Evolutionary conservation across 2,888 invertebrate species (phyloP).

Genomic region (Drosophila colorata): DNA sequence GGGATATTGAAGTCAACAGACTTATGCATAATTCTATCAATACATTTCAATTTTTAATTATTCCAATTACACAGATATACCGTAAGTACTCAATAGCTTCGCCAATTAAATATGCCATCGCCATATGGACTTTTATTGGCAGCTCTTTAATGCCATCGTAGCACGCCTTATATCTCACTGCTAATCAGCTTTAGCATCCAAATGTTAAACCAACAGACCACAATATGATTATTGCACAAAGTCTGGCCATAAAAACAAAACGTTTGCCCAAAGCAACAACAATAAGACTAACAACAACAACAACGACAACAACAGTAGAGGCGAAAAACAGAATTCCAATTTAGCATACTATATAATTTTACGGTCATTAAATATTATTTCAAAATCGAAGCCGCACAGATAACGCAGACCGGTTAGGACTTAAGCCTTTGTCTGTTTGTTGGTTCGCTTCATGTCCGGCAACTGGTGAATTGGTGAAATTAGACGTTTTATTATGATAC

Average conservation of each 20-base stretch:
- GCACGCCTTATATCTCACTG: constrained; percentile 32
- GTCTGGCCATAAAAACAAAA: constrained; percentile 56
- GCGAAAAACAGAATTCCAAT: constrained; percentile 43
- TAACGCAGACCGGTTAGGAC: constrained; percentile 23
- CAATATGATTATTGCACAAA: constrained; percentile 64
- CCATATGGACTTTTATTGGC: constrained; percentile 19
- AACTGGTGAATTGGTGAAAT: constrained; percentile 65
- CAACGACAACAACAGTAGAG: constrained; percentile 2
- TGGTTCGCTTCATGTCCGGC: constrained; percentile 31
- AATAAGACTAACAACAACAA: constrained; percentile 6
- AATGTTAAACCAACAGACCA: constrained; percentile 58
- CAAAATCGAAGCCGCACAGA: constrained; percentile 66
- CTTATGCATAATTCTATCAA: no score
- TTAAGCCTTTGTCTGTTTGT: constrained; percentile 54
- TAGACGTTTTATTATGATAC: constrained; percentile 78
- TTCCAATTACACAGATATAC: constrained; percentile 1
- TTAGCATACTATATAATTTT: constrained; percentile 73
- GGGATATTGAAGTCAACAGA: no score
- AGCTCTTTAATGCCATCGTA: constrained; percentile 9
- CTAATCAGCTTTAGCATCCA: constrained; percentile 61
- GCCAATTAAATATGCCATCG: constrained; percentile 8
- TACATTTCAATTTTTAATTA: no score
- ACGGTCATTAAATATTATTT: constrained; percentile 82
- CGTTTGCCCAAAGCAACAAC: constrained; percentile 20
- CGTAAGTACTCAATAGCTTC: no score